Evolutionary conservation across 2,888 invertebrate species (phyloP).

Genomic region (Ellobium chinense): DNA sequence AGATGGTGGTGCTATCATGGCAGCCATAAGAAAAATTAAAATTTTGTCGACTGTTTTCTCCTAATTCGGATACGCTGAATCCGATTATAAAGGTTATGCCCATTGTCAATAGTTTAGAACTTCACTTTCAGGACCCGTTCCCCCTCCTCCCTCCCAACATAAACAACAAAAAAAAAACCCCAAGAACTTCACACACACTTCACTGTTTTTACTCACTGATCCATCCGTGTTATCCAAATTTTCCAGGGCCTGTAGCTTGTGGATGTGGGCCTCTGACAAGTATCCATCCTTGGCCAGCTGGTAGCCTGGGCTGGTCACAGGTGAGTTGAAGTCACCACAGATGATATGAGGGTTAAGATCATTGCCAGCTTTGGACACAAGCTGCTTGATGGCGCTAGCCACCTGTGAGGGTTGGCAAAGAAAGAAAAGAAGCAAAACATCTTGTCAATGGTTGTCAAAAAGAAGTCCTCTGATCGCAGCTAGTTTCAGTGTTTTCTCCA

Average conservation of each 20-base stretch:
- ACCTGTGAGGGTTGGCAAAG: slow-evolving; percentile 68
- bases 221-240: slow-evolving; percentile 67
- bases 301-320: slow-evolving; percentile 69
- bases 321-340: slow-evolving; percentile 77
- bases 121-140: too few relatives aligned
- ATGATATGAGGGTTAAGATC: slow-evolving; percentile 72
- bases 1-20: too few relatives aligned
- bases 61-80: too few relatives aligned
- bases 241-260: slow-evolving; percentile 63
- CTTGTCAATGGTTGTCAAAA: neutral
- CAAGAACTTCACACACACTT: too few relatives aligned
- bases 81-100: too few relatives aligned
- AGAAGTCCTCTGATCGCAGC: neutral
- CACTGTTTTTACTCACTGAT: slow-evolving; percentile 66
- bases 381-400: slow-evolving; percentile 74
- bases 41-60: too few relatives aligned
- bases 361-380: slow-evolving; percentile 68
- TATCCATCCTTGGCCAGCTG: slow-evolving; percentile 74
- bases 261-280: slow-evolving; percentile 69
- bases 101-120: too few relatives aligned
- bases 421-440: neutral
- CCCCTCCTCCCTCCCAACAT: too few relatives aligned
- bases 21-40: too few relatives aligned
- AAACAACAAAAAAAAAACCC: too few relatives aligned
- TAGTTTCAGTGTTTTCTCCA: too few relatives aligned